A percentile compares a stretch with the other conserved stretches of the same genome.
Evolutionary conservation across 2,113 vertebrate genomes (phyloP).

Genomic region (Opisthocomus hoazin): DNA sequence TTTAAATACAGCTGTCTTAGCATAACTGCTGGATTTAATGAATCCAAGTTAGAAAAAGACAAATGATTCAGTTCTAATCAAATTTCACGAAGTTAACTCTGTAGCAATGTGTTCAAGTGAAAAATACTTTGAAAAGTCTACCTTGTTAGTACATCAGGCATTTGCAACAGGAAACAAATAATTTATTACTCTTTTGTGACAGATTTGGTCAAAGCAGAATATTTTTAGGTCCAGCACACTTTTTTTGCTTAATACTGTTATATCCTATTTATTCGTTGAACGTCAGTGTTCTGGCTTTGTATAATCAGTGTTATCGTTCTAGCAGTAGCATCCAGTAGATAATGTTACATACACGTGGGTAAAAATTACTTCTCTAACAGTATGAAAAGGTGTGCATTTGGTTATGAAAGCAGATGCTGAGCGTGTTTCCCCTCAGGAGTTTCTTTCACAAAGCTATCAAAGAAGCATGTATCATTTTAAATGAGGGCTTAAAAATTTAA

Average conservation of each 20-base stretch:
- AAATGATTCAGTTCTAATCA: accelerated
- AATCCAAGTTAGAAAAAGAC: neutral
- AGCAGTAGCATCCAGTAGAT: neutral
- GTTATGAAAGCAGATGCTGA: neutral
- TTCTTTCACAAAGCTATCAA: neutral
- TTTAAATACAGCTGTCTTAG: neutral
- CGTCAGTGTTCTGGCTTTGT: neutral
- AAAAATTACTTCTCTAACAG: neutral
- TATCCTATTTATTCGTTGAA: neutral
- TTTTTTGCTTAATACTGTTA: neutral
- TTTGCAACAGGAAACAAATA: neutral
- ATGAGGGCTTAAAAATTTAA: neutral
- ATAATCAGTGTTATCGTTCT: neutral
- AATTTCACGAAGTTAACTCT: neutral
- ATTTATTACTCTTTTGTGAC: neutral
- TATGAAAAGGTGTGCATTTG: neutral
- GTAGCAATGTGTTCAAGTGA: neutral
- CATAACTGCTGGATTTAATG: neutral
- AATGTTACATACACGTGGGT: neutral
- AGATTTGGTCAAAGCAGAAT: neutral
- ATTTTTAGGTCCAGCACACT: neutral
- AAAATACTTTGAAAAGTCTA: neutral
- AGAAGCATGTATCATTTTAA: neutral
- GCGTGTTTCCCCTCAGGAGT: neutral
- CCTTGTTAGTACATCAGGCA: accelerated